Conservation (phyloP, 2,797 vertebrate species). For the Poecile montanus region DNA sequence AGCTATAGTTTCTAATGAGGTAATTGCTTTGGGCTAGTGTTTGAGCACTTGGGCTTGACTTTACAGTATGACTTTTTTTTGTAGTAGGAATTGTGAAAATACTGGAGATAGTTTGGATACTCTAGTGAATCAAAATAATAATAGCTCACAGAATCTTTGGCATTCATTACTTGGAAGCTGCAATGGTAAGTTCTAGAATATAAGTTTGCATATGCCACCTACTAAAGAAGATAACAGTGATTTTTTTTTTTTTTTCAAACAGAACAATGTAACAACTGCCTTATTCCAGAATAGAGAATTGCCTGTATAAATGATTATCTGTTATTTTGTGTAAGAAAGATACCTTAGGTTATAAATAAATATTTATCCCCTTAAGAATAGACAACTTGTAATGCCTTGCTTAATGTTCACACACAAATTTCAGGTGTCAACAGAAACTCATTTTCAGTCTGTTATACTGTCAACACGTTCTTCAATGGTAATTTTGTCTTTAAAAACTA, state of each 20-base stretch:
- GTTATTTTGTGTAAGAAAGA: conserved; percentile 53
- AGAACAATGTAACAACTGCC: conserved; percentile 31
- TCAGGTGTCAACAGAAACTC: neutral
- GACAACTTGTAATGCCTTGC: conserved; percentile 30
- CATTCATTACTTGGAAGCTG: neutral
- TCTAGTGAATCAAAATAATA: neutral
- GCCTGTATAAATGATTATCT: conserved; percentile 45
- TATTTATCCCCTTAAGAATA: conserved; percentile 68
- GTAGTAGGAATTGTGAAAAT: conserved; percentile 42
- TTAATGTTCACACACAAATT: neutral
- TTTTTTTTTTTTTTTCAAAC: neutral
- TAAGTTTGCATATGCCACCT: conserved; percentile 6
- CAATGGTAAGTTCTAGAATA: conserved; percentile 36
- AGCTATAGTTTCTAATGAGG: neutral
- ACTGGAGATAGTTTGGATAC: neutral
- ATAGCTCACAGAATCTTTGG: conserved; percentile 19
- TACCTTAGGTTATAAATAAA: conserved; percentile 63
- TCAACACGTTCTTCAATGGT: neutral
- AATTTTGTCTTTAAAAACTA: neutral
- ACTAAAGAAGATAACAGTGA: neutral
- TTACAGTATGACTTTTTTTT: conserved; percentile 37
- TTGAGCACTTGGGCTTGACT: conserved; percentile 55
- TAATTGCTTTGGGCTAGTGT: conserved; percentile 52
- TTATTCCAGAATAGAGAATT: conserved; percentile 39
- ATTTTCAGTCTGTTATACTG: neutral